These are phyloP conservation scores for Pachliopta kotzebuea DNA, from an alignment of 2,888 invertebrate genomes.

Conservation along the genomic window DNA sequence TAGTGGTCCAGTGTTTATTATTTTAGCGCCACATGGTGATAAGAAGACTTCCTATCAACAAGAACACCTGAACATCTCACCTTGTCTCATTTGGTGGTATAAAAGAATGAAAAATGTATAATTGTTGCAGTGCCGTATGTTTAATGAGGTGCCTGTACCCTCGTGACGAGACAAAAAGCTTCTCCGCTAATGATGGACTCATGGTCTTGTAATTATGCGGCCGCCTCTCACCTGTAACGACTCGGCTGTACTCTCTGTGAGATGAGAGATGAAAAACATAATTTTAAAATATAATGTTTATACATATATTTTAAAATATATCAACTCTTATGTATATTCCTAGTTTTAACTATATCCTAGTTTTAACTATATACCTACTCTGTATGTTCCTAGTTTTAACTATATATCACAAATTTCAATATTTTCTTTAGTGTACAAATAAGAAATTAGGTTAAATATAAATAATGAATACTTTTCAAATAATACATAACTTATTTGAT, in stretches of 20 bases:
- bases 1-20: too few relatives aligned
- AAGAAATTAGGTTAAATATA: too few relatives aligned
- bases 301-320: not conserved
- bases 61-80: not conserved
- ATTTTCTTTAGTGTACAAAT: too few relatives aligned
- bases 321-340: not conserved
- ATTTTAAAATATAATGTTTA: not conserved
- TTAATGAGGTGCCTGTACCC: slow-evolving; percentile 25
- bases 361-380: too few relatives aligned
- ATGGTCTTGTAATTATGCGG: slow-evolving; percentile 23
- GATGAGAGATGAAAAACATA: not conserved
- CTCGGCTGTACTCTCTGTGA: not conserved
- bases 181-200: slow-evolving; percentile 21
- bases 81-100: not conserved
- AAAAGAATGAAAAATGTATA: slow-evolving; percentile 16
- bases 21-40: too few relatives aligned
- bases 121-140: slow-evolving; percentile 1
- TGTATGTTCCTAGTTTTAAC: too few relatives aligned
- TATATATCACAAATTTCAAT: too few relatives aligned
- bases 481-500: too few relatives aligned
- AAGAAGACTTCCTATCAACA: not conserved
- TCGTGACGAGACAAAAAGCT: slow-evolving; percentile 21
- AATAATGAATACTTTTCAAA: too few relatives aligned
- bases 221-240: slow-evolving; percentile 14
- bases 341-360: too few relatives aligned